Percentiles rank a stretch among this genome's conserved stretches.
phyloP scores from a whole-genome alignment of 2,888 invertebrate genomes.

The Pseudoips prasinana region DNA sequence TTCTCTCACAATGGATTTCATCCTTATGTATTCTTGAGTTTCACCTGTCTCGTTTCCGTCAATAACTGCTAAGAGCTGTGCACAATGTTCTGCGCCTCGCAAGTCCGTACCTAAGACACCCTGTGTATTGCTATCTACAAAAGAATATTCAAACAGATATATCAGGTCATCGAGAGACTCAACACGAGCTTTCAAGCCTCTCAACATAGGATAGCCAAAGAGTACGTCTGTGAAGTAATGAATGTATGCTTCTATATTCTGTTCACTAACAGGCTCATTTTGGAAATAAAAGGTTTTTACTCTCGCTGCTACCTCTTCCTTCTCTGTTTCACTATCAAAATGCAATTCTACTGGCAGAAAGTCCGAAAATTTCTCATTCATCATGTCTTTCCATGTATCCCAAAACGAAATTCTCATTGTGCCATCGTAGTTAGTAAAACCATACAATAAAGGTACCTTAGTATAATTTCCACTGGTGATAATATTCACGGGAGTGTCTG shows the following conservation, averaged over 20 bases:
- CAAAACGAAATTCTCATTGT: conserved; percentile 25
- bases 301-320: conserved; percentile 29
- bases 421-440: conserved; percentile 47
- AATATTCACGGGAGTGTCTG: conserved; percentile 25
- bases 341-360: conserved; percentile 47
- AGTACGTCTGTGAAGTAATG: conserved; percentile 55
- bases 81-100: conserved; percentile 41
- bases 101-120: conserved; percentile 30
- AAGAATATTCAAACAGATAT: conserved; percentile 48
- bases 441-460: conserved; percentile 34
- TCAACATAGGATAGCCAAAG: conserved; percentile 42
- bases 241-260: conserved; percentile 26
- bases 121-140: conserved; percentile 31
- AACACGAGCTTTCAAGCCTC: conserved; percentile 32
- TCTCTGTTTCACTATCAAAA: conserved; percentile 36
- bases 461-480: conserved; percentile 23
- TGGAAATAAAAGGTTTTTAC: conserved; percentile 50
- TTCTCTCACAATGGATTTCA: conserved; percentile 27
- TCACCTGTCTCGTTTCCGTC: conserved; percentile 14
- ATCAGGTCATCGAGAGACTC: conserved; percentile 35
- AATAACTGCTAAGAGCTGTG: conserved; percentile 28
- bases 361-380: conserved; percentile 44
- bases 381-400: conserved; percentile 28
- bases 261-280: conserved; percentile 21
- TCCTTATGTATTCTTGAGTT: conserved; percentile 23